Evolutionary conservation across 53 echinoderm and acorn worm genomes (phyloP).

Genomic region (Zoroaster sp.): DNA sequence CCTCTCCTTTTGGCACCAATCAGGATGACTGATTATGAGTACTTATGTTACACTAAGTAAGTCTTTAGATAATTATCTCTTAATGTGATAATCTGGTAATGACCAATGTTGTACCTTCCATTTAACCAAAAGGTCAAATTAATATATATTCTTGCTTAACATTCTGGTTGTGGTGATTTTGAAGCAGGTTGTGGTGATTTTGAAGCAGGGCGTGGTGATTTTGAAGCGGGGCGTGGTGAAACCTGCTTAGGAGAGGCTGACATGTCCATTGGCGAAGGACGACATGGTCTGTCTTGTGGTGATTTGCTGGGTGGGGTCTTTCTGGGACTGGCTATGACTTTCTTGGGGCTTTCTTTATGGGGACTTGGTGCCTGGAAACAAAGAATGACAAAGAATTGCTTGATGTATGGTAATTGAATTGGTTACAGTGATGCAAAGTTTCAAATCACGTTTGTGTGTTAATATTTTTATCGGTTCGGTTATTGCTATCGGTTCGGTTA

Average conservation of each 20-base stretch:
- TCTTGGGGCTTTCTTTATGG: background rate
- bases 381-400: background rate
- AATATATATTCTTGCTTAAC: background rate
- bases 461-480: too few relatives aligned
- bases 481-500: too few relatives aligned
- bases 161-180: slow-evolving; percentile 29
- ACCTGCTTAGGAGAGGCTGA: background rate
- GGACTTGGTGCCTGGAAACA: background rate
- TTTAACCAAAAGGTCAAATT: too few relatives aligned
- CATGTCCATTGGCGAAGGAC: background rate
- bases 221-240: slow-evolving; percentile 4
- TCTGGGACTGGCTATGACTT: background rate
- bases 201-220: slow-evolving; percentile 23
- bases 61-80: too few relatives aligned
- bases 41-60: too few relatives aligned
- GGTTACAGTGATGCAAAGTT: too few relatives aligned
- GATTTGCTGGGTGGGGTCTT: slow-evolving; percentile 25
- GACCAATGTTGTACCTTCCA: too few relatives aligned
- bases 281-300: slow-evolving; percentile 9
- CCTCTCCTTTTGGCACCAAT: too few relatives aligned
- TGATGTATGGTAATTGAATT: too few relatives aligned
- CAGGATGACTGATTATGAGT: too few relatives aligned
- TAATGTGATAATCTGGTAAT: too few relatives aligned
- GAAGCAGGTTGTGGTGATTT: background rate
- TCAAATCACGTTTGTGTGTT: background rate